These are phyloP conservation scores for Xyliphius kryptos DNA, from an alignment of 2,113 vertebrate species.

Conservation along the genomic window DNA sequence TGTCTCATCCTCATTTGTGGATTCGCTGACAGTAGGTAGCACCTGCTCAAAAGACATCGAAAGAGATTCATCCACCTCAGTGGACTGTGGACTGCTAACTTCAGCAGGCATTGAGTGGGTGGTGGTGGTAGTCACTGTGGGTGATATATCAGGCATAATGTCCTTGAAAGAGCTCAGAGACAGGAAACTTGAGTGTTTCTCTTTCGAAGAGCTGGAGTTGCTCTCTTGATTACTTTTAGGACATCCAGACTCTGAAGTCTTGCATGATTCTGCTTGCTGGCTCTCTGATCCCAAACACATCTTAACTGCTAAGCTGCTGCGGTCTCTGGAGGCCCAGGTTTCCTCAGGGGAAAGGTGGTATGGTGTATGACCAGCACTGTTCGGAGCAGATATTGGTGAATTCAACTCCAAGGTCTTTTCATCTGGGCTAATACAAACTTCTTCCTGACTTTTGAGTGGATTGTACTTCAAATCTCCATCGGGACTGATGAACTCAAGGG, in stretches of 20 bases:
- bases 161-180: slow-evolving; percentile 73
- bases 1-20: slow-evolving; percentile 44
- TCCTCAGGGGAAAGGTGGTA: slow-evolving; percentile 59
- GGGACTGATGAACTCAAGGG: slow-evolving; percentile 45
- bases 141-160: slow-evolving; percentile 59
- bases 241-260: slow-evolving; percentile 42
- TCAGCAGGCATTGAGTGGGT: slow-evolving; percentile 76
- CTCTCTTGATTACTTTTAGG: slow-evolving; percentile 49
- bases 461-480: slow-evolving; percentile 46
- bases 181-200: slow-evolving; percentile 60
- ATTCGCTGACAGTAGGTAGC: slow-evolving; percentile 65
- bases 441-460: slow-evolving; percentile 49
- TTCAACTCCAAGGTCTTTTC: slow-evolving; percentile 69
- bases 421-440: slow-evolving; percentile 60
- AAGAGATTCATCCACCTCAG: slow-evolving; percentile 78
- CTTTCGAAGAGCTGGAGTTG: slow-evolving; percentile 49
- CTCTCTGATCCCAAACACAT: slow-evolving; percentile 45
- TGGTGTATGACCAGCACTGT: slow-evolving; percentile 58
- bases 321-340: slow-evolving; percentile 45
- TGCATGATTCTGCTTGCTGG: slow-evolving; percentile 36
- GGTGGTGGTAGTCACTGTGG: slow-evolving; percentile 64
- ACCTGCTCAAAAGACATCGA: slow-evolving; percentile 81
- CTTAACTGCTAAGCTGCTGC: slow-evolving; percentile 43
- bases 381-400: slow-evolving; percentile 49
- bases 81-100: slow-evolving; percentile 78